Base-by-base conservation (phyloP, 2,113 vertebrate species). In the Climacteris rufus region DNA sequence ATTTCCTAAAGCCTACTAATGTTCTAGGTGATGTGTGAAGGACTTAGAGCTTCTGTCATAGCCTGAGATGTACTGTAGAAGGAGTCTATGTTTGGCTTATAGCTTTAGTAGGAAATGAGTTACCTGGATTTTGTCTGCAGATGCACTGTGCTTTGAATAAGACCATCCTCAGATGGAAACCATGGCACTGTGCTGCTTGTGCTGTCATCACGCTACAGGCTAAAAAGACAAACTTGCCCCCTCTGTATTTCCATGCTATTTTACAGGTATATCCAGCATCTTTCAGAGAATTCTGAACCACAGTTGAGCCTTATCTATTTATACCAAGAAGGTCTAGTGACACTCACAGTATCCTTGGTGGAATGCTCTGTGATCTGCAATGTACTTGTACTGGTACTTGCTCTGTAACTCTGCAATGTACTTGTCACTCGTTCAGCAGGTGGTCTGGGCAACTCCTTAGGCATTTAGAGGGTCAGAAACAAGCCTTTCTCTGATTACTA, bases 81-180 rank as follows among this genome's bases (percentile, higher is more conserved):
- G 28, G 4, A 64, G 5, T 4, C 50, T 65, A 0, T 35, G 9
- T 44, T 57, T 2, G 1, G 9, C 18, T 87, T 79, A 17, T 0
- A 28, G 61, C 27, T 79, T 70, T 70, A 39, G 33, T 35, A 69
- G n/a, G 57, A 64, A 91, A 57, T 39, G 14, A 6, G 4, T n/a
- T 89, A 37, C 21, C 22, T 91, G 53, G 28, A 35, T 68, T 74
- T 86, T 75, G 8, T 64, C 49, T 65, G 0, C 37, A 57, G 33
- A 12, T 52, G n/a, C 8, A 13, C 9, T 45, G 31, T 33, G 6
- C 31, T 83, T 87, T 54, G 40, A 72, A 35, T 19, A 11, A 37
- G 50, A 68, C 31, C n/a, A n/a, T 15, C 7, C 33, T 64, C 16
- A 8, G 53, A 13, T 65, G 14, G 56, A 68, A 84, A 35, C 37